These are phyloP conservation scores for Coracias cyanogaster DNA, from an alignment of 2,797 vertebrate genomes.

Conservation along the genomic window DNA sequence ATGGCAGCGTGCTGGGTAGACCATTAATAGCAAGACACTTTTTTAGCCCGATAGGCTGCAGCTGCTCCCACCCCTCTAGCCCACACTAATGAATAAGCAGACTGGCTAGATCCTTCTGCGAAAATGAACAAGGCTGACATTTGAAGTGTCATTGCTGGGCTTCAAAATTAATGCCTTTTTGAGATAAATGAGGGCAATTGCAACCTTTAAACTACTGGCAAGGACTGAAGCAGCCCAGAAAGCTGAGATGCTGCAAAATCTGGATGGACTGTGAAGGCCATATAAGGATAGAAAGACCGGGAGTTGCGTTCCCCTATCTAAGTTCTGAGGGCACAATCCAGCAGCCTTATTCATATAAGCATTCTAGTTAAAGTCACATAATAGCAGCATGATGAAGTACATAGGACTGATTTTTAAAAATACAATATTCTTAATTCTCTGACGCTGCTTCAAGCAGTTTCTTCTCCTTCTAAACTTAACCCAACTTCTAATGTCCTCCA, in stretches of 20 bases:
- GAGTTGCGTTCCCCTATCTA: background rate
- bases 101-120: background rate
- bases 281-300: background rate
- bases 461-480: background rate
- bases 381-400: background rate
- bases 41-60: background rate
- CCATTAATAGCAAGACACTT: background rate
- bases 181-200: background rate
- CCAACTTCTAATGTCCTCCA: background rate
- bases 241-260: background rate
- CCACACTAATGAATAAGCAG: constrained; percentile 9
- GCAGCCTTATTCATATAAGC: background rate
- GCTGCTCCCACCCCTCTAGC: constrained; percentile 29
- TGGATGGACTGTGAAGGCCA: background rate
- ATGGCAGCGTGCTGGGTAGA: background rate
- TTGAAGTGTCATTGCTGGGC: background rate
- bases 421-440: background rate
- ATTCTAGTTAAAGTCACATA: background rate
- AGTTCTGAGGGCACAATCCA: background rate
- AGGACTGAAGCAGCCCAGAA: background rate
- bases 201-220: background rate
- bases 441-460: background rate
- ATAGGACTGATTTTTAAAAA: background rate
- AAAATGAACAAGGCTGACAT: constrained; percentile 29
- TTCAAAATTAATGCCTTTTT: constrained; percentile 19